phyloP scores from a whole-genome alignment of 2,797 vertebrate species.

The Propithecus deckenii region DNA sequence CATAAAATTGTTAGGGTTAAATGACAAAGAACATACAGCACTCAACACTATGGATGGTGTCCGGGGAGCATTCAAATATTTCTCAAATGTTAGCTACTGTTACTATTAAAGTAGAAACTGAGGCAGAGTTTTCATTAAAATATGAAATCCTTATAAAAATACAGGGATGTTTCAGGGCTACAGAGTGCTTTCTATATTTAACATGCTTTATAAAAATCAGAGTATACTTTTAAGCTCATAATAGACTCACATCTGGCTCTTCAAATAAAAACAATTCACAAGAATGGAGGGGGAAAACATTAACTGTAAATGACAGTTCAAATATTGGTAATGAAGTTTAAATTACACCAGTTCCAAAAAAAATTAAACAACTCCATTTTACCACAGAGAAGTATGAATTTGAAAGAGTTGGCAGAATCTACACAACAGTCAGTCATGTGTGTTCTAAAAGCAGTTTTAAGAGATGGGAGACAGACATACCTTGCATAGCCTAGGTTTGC shows the following conservation, averaged over 20 bases:
- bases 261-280: neutral
- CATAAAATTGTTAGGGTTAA: neutral
- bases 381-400: neutral
- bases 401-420: neutral
- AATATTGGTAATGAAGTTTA: slow-evolving; percentile 1
- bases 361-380: neutral
- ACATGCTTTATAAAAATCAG: slow-evolving; percentile 8
- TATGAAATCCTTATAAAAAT: neutral
- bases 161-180: neutral
- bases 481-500: slow-evolving; percentile 94
- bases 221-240: neutral
- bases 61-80: neutral
- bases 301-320: neutral
- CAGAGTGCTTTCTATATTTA: neutral
- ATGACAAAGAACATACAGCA: neutral
- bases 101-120: slow-evolving; percentile 27
- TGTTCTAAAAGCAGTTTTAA: neutral
- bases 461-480: slow-evolving; percentile 80
- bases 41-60: neutral
- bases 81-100: neutral
- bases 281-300: neutral
- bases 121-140: slow-evolving; percentile 20
- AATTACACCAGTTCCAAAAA: neutral
- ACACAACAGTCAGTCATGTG: neutral
- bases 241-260: neutral